These are phyloP conservation scores for Drepanosiphum platanoidis DNA, from an alignment of 2,888 invertebrate species.

Conservation along the genomic window DNA sequence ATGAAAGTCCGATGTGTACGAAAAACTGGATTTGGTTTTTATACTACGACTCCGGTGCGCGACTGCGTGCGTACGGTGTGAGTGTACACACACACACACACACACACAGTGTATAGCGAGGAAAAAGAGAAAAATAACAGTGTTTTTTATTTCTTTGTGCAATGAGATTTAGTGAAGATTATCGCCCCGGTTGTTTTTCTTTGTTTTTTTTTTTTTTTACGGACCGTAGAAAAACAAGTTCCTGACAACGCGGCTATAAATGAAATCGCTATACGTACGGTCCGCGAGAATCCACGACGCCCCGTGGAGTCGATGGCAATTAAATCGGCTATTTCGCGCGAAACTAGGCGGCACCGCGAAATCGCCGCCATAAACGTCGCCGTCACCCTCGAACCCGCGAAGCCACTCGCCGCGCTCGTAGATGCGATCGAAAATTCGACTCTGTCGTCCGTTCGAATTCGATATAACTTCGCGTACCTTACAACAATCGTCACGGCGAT, in stretches of 20 bases:
- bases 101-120: too few relatives aligned
- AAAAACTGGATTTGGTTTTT: conserved; percentile 59
- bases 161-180: conserved; percentile 55
- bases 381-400: too few relatives aligned
- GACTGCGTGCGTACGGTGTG: too few relatives aligned
- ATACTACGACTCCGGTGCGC: background rate
- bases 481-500: too few relatives aligned
- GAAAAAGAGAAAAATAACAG: conserved; percentile 36
- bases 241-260: background rate
- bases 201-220: conserved; percentile 23
- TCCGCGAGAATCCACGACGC: background rate
- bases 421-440: background rate
- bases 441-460: background rate
- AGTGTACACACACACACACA: too few relatives aligned
- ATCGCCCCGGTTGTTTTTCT: conserved; percentile 39
- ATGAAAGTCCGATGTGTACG: conserved; percentile 54
- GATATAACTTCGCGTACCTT: too few relatives aligned
- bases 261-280: background rate
- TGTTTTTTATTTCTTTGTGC: conserved; percentile 10
- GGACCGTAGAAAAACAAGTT: conserved; percentile 27
- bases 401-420: too few relatives aligned
- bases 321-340: background rate
- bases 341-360: background rate
- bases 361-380: conserved; percentile 1
- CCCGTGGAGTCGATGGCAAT: conserved; percentile 30